These are phyloP conservation scores for Zaprionus inermis DNA, from an alignment of 1,140 invertebrate species.

Conservation along the genomic window DNA sequence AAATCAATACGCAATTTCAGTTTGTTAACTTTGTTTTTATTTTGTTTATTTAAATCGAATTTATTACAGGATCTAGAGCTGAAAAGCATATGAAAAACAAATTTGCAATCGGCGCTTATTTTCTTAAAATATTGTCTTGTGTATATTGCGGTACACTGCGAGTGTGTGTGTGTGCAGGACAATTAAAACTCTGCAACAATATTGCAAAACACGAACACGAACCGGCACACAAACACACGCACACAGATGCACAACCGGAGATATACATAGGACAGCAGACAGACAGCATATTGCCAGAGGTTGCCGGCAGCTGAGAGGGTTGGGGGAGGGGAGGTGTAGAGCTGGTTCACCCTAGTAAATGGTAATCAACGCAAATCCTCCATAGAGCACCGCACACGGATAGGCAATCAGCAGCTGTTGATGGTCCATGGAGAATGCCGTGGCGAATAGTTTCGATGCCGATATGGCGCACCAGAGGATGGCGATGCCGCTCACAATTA, in stretches of 20 bases:
- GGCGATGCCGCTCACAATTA: conserved; percentile 87
- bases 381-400: conserved; percentile 93
- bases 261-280: conserved; percentile 10
- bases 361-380: conserved; percentile 93
- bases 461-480: conserved; percentile 93
- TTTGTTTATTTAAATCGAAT: conserved; percentile 57
- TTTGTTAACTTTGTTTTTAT: conserved; percentile 72
- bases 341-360: conserved; percentile 85
- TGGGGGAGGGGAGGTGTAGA: neutral
- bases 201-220: conserved; percentile 39
- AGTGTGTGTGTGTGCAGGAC: conserved; percentile 55
- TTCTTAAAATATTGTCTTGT: conserved; percentile 68
- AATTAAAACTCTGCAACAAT: conserved; percentile 68
- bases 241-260: conserved; percentile 11
- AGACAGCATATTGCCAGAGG: conserved; percentile 11
- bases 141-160: conserved; percentile 26
- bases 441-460: conserved; percentile 94
- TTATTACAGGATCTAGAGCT: conserved; percentile 62
- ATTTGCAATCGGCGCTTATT: conserved; percentile 75
- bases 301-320: neutral
- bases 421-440: conserved; percentile 89
- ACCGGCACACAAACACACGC: neutral
- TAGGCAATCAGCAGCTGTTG: conserved; percentile 94
- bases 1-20: conserved; percentile 60
- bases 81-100: conserved; percentile 62